Base-by-base conservation (phyloP, 1,140 invertebrate species). In the Drosophila rhopaloa region DNA sequence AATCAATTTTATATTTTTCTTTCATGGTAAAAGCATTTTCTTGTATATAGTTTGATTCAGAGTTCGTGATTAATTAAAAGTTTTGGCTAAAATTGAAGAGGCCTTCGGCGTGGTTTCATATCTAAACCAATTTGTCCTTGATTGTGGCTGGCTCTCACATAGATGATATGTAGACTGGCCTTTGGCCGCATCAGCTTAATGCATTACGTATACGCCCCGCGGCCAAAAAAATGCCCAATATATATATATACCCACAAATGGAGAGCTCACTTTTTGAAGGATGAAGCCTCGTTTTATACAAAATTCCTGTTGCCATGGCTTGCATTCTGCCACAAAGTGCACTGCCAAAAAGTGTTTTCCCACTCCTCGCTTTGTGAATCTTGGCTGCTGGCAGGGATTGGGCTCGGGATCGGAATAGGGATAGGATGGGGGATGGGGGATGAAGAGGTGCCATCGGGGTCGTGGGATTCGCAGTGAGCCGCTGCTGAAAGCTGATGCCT, bases 171-270 rank as follows among this genome's bases (percentile, higher is more conserved):
- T 29, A 11, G 14, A 35, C 48, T 27, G 46, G 24, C 13, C 43
- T 47, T 43, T 19, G 41, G 37, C 46, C 11, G 51, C 74, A 79
- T 75, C 62, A 55, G 59, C 79, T 73, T 81, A 83, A 74, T 83
- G 37, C 50, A 83, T 84, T 84, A 84, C 65, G 71, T 58, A 62
- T 56, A 53, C 40, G 62, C 37, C 53, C 24, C 44, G 40, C 55
- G 40, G 61, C 8, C 41, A 38, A 71, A 63, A 59, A 60, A 41
- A 46, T 44, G 41, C 37, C 19, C 47, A 32, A 35, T 29, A 2
- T 16, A 51, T 41, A 55, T 13, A 37, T 37, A 10, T 0, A 1
- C 38, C 19, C 9, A 5, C 9, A 57, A 48, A 41, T 71, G 32
- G 50, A 43, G 16, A 47, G 16, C 32, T 54, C 14, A 47, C 41